Percentiles rank a stretch among this genome's conserved stretches.
phyloP scores from a whole-genome alignment of 2,113 vertebrate genomes.

The Hippoglossus stenolepis region DNA sequence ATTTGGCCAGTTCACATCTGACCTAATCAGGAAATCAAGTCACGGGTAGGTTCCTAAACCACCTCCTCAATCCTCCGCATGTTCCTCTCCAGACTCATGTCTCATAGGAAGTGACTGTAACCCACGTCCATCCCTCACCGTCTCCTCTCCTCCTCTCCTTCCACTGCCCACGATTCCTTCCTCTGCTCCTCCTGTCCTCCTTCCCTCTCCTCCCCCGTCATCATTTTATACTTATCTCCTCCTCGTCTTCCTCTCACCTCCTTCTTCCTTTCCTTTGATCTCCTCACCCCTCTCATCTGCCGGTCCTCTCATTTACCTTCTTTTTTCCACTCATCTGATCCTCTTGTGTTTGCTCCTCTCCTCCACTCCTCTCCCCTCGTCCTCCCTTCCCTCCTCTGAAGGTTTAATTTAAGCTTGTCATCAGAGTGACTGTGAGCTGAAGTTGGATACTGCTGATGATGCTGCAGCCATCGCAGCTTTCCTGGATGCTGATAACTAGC shows the following conservation, averaged over 20 bases:
- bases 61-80: not conserved
- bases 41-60: not conserved
- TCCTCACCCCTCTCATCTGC: slow-evolving; percentile 17
- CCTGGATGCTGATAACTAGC: not conserved
- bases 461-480: no score
- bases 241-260: slow-evolving; percentile 18
- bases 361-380: slow-evolving; percentile 26
- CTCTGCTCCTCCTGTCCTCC: slow-evolving; percentile 8
- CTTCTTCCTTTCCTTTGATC: slow-evolving; percentile 45
- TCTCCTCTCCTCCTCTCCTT: slow-evolving; percentile 18
- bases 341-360: slow-evolving; percentile 10
- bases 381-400: slow-evolving; percentile 8
- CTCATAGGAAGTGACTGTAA: slow-evolving; percentile 19
- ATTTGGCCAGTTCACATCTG: not conserved
- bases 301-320: slow-evolving; percentile 18
- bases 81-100: not conserved
- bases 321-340: slow-evolving; percentile 24
- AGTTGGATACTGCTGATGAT: slow-evolving; percentile 44
- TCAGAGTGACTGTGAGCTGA: slow-evolving; percentile 5
- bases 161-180: not conserved
- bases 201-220: not conserved
- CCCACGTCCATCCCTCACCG: not conserved
- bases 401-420: slow-evolving; percentile 33
- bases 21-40: not conserved
- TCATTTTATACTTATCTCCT: slow-evolving; percentile 25